A percentile compares a stretch with the other conserved stretches of the same genome.
These are phyloP conservation scores for Hipposideros larvatus DNA, from an alignment of 2,797 vertebrate genomes.

Conservation along the genomic window DNA sequence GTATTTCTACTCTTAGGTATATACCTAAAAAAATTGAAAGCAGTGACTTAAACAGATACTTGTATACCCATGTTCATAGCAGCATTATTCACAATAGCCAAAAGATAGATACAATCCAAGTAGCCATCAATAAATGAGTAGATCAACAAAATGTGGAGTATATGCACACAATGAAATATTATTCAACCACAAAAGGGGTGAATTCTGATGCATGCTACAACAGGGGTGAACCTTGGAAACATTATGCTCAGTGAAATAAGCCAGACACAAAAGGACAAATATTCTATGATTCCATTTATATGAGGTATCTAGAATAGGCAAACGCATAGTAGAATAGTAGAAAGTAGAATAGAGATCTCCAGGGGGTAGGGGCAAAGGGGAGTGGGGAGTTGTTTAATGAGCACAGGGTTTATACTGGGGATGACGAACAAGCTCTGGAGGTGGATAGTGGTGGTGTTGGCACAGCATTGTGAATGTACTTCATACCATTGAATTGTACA, in stretches of 20 bases:
- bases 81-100: neutral
- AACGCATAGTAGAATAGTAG: neutral
- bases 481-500: neutral
- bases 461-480: neutral
- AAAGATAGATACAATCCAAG: neutral
- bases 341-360: neutral
- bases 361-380: rapidly evolving
- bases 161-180: neutral
- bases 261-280: neutral
- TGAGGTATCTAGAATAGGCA: neutral
- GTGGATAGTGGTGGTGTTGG: neutral
- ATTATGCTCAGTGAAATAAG: conserved; percentile 30
- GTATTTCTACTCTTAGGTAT: neutral
- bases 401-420: neutral
- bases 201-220: neutral
- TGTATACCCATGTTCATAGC: neutral
- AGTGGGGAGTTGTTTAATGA: neutral
- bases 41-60: neutral
- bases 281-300: neutral
- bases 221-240: neutral
- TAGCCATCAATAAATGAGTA: neutral
- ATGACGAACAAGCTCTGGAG: neutral
- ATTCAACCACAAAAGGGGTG: neutral
- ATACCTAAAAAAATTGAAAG: conserved; percentile 4
- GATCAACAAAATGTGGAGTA: neutral